Evolutionary conservation across 2,888 invertebrate genomes (phyloP).

Genomic region (Allophyes oxyacanthae): DNA sequence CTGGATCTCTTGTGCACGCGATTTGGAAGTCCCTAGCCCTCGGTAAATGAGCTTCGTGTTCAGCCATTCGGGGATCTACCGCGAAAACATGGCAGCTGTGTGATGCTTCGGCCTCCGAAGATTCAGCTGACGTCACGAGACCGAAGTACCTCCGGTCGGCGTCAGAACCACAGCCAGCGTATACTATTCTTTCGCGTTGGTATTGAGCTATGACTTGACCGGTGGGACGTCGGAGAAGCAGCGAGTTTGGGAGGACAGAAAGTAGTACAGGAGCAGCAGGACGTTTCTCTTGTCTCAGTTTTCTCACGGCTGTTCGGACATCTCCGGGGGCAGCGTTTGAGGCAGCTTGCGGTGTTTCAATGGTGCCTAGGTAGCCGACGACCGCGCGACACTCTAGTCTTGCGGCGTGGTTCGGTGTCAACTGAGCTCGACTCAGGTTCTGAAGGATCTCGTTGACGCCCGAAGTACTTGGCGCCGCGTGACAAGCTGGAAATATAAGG

Average conservation of each 20-base stretch:
- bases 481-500: conserved; percentile 73
- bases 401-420: conserved; percentile 78
- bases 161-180: conserved; percentile 96
- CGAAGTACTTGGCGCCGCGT: conserved; percentile 80
- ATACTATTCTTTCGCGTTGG: conserved; percentile 95
- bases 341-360: conserved; percentile 97
- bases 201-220: conserved; percentile 96
- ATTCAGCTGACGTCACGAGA: conserved; percentile 95
- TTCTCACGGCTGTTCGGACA: conserved; percentile 96
- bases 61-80: conserved; percentile 95
- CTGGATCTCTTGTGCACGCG: conserved; percentile 94
- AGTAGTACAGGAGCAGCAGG: conserved; percentile 95
- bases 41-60: conserved; percentile 94
- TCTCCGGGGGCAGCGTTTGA: conserved; percentile 93
- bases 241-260: conserved; percentile 94
- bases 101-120: conserved; percentile 88
- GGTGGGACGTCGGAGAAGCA: conserved; percentile 94
- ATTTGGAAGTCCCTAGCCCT: conserved; percentile 96
- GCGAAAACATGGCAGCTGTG: conserved; percentile 99
- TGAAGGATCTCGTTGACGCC: conserved; percentile 83
- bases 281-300: conserved; percentile 96
- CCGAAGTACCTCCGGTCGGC: conserved; percentile 98
- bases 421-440: conserved; percentile 78
- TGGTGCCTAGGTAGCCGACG: conserved; percentile 98
- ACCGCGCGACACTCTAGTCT: conserved; percentile 94